phyloP scores from a whole-genome alignment of 2,888 invertebrate genomes.

The Poecilobothrus nobilitatus region DNA sequence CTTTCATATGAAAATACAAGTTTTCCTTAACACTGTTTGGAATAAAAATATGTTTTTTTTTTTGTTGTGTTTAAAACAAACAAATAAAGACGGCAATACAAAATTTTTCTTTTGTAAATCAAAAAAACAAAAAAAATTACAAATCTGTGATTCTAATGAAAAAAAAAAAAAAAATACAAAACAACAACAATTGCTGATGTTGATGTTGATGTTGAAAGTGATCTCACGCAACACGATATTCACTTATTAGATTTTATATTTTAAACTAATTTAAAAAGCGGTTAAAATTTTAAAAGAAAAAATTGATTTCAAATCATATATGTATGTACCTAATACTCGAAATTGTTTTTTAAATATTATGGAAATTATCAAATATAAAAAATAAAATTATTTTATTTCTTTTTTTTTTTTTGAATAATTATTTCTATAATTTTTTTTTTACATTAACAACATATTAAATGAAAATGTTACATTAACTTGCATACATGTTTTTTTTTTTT shows the following conservation, averaged over 20 bases:
- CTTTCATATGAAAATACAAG: not conserved
- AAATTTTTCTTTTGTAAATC: not conserved
- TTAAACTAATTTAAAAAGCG: not conserved
- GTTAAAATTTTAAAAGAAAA: no score
- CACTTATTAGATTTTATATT: not conserved
- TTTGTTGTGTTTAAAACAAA: not conserved
- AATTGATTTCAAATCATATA: no score
- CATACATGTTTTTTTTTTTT: no score
- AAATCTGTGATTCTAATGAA: slow-evolving; percentile 3
- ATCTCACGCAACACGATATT: not conserved
- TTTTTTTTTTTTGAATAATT: no score
- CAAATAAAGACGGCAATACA: not conserved
- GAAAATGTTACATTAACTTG: no score
- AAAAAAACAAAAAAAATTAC: no score
- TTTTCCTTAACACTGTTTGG: not conserved
- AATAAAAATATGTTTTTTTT: not conserved
- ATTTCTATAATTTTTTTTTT: no score
- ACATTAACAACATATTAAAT: no score
- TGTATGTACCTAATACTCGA: no score
- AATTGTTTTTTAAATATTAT: slow-evolving; percentile 1
- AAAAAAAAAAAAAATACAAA: not conserved
- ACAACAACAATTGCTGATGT: not conserved
- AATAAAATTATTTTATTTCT: no score
- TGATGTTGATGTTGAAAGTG: not conserved
- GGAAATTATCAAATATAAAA: not conserved